Conservation (phyloP, 2,888 invertebrate species). For the Lutraria lutraria region DNA sequence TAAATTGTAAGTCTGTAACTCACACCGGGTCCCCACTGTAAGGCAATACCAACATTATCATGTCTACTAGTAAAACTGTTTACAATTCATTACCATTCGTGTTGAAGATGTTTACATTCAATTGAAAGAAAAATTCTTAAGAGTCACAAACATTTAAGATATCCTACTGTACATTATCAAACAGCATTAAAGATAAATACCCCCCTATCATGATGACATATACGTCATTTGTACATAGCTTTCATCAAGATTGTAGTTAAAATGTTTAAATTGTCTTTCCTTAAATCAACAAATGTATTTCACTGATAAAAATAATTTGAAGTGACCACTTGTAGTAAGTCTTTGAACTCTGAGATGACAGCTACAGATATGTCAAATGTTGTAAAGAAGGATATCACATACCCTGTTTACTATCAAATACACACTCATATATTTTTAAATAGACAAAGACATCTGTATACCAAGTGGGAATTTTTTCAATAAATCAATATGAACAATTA, state of each 20-base stretch:
- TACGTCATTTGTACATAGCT: not conserved
- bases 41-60: conserved; percentile 29
- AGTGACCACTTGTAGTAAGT: conserved; percentile 14
- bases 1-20: not conserved
- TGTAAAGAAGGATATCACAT: too few species aligned
- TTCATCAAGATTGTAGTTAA: conserved; percentile 6
- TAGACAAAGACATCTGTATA: too few species aligned
- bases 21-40: not conserved
- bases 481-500: too few species aligned
- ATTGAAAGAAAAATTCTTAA: conserved; percentile 38
- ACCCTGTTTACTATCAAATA: not conserved
- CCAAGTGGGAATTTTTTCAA: too few species aligned
- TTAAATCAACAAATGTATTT: conserved; percentile 2
- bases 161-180: conserved; percentile 32
- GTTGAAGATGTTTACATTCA: conserved; percentile 38
- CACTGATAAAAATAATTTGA: conserved; percentile 16
- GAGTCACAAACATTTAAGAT: conserved; percentile 16
- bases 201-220: not conserved
- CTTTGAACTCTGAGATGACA: conserved; percentile 8
- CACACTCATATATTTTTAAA: not conserved
- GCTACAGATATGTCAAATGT: not conserved
- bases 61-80: conserved; percentile 38
- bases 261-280: conserved; percentile 12
- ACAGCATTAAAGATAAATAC: conserved; percentile 30
- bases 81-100: conserved; percentile 47